Percentiles rank a stretch among this genome's conserved stretches.
Evolutionary conservation across 1,140 invertebrate genomes (phyloP).

Genomic region (Neomicropteryx cornuta): DNA sequence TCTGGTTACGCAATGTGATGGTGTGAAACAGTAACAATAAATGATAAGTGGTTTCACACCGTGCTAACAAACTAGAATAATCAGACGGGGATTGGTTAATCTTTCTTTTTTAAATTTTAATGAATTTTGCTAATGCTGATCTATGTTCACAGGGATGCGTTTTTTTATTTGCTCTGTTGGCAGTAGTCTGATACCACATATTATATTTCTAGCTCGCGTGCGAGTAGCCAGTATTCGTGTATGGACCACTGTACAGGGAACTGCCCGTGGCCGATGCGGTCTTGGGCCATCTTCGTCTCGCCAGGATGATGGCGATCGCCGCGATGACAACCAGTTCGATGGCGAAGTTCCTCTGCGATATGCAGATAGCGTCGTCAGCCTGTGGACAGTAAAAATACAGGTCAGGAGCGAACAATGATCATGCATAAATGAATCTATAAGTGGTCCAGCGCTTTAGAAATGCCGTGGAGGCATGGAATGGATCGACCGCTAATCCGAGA

Average conservation of each 20-base stretch:
- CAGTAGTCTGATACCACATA: no score
- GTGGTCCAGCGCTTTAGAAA: background rate
- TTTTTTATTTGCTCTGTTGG: no score
- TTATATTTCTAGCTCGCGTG: conserved; percentile 66
- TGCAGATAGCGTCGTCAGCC: conserved; percentile 74
- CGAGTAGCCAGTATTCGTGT: conserved; percentile 88
- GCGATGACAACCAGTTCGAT: conserved; percentile 82
- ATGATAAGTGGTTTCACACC: no score
- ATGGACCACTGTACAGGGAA: conserved; percentile 86
- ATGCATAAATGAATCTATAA: conserved; percentile 5
- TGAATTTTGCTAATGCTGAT: no score
- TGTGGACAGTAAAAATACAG: no score
- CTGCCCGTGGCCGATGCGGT: conserved; percentile 76
- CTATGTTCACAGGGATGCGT: no score
- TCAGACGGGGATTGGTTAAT: no score
- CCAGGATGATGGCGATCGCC: conserved; percentile 70
- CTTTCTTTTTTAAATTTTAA: no score
- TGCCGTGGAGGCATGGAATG: background rate
- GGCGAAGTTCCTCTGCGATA: conserved; percentile 82
- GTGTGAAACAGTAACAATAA: no score
- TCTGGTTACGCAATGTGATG: no score
- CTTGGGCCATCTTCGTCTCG: conserved; percentile 62
- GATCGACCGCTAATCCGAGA: background rate
- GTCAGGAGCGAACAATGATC: no score
- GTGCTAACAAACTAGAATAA: no score